Percentiles rank a stretch among this genome's conserved stretches.
These are phyloP conservation scores for Drosophila incognita DNA, from an alignment of 2,888 invertebrate species.

Conservation along the genomic window DNA sequence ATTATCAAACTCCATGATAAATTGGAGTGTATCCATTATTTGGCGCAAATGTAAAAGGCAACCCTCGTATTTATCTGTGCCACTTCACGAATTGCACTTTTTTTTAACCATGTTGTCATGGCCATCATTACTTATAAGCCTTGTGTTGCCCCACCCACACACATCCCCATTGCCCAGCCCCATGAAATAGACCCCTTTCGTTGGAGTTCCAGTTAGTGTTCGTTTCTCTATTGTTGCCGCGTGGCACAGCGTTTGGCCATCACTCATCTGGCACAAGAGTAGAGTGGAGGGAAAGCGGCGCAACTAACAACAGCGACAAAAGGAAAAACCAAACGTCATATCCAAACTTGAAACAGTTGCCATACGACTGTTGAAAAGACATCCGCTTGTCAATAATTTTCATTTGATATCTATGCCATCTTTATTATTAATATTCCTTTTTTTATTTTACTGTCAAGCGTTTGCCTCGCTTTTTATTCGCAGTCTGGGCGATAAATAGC, in stretches of 20 bases:
- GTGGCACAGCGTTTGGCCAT: slow-evolving; percentile 38
- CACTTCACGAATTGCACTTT: slow-evolving; percentile 3
- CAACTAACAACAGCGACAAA: neutral
- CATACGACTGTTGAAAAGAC: slow-evolving; percentile 2
- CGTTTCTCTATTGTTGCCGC: slow-evolving; percentile 1
- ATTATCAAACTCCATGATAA: neutral
- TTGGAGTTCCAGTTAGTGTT: neutral
- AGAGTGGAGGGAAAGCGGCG: slow-evolving; percentile 38
- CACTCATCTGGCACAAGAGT: slow-evolving; percentile 60
- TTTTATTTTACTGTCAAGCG: slow-evolving; percentile 20
- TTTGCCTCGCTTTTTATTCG: slow-evolving; percentile 26
- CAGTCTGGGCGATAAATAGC: slow-evolving; percentile 64
- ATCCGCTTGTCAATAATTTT: slow-evolving; percentile 44
- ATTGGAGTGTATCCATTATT: neutral
- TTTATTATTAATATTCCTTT: slow-evolving; percentile 40
- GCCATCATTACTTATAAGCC: slow-evolving; percentile 47
- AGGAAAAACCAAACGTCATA: neutral
- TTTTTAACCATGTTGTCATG: slow-evolving; percentile 11
- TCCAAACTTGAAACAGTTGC: slow-evolving; percentile 26
- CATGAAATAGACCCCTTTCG: neutral
- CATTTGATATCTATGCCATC: slow-evolving; percentile 28
- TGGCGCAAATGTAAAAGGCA: neutral
- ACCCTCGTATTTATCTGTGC: neutral
- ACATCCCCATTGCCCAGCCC: neutral
- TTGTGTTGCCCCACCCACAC: slow-evolving; percentile 2